phyloP scores from a whole-genome alignment of 2,888 invertebrate genomes.

The Oscheius sp. region DNA sequence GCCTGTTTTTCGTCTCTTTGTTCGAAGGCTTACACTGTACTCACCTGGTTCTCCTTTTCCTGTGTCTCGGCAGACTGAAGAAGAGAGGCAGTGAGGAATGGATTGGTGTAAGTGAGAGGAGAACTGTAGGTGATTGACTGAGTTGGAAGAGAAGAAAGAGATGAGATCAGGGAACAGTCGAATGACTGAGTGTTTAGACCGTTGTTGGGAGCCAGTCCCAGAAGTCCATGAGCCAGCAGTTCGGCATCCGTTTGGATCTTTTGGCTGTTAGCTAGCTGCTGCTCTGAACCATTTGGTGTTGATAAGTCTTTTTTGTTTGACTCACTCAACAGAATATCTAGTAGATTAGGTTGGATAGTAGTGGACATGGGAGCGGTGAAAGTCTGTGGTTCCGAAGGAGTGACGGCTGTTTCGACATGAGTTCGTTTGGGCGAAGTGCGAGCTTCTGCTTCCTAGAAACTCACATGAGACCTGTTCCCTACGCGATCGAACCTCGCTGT shows the following conservation, averaged over 20 bases:
- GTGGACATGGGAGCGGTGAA: conserved; percentile 15
- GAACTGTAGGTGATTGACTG: conserved; percentile 39
- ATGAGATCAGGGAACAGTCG: conserved; percentile 30
- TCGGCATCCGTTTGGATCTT: conserved; percentile 15
- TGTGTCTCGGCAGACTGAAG: conserved; percentile 8
- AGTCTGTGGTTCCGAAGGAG: conserved; percentile 14
- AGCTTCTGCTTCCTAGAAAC: conserved; percentile 6
- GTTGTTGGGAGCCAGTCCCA: conserved; percentile 29
- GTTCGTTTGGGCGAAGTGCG: conserved; percentile 36
- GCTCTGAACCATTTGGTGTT: conserved; percentile 9
- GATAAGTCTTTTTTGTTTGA: neutral
- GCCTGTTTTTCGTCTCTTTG: too few relatives aligned
- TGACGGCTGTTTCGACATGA: conserved; percentile 22
- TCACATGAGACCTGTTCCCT: conserved; percentile 4
- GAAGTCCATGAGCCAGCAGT: conserved; percentile 32
- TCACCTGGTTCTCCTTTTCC: conserved; percentile 40
- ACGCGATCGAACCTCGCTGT: conserved; percentile 26
- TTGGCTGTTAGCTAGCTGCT: conserved; percentile 8
- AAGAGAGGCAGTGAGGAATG: conserved; percentile 28
- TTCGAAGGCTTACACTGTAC: neutral
- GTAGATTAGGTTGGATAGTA: conserved; percentile 26
- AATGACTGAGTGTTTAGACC: conserved; percentile 8
- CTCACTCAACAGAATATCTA: conserved; percentile 37
- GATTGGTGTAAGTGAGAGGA: conserved; percentile 36
- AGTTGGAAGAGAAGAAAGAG: conserved; percentile 35